Evolutionary conservation across 37 sponge, comb jelly and placozoan species (phyloP), one percentile per base, ranked within the genome.

Genomic region (Petrosia ficiformis): DNA sequence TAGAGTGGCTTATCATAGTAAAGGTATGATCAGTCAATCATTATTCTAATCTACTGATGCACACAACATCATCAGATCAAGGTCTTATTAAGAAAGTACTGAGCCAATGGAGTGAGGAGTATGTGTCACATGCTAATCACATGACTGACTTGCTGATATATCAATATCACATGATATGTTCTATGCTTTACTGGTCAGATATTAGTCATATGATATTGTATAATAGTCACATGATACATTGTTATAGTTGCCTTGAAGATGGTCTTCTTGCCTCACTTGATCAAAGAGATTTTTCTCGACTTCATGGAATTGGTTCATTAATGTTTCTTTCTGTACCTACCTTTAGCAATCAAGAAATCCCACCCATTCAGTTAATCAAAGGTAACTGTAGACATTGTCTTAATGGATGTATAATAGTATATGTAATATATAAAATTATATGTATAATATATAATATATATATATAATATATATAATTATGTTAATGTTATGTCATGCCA

Each of bases 271-370:
- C 67, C 11, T 52, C 79, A 0, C 80, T 85, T 19, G 30, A 65
- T 8, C 79, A 85, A 24, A 80, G 86, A 32, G 67, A 79, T 67
- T 59, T 70, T 48, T 36, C 80, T 16, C 57, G 86, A 29, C 75
- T 85, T 30, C 61, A 85, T 42, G 73, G 74, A 34, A 85, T 80
- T 19, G 11, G 16, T 28, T 33, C 64, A 30, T 61, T 85, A 24
- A 36, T 83, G 35, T 44, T 32, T 30, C 86, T 85, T 65, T 41
- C 38, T 63, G 72, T 84, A 39, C 38, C 44, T n/a, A n/a, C 5
- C 4, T 16, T 25, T 39, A 25, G 42, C 8, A 44, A 59, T 30
- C 29, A 59, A 1, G 41, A 59, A 25, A 64, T 2, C 29, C 14
- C 10, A 10, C 54, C 54, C 54, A 16, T 16, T 16, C 54, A n/a